Evolutionary conservation across 2,113 vertebrate species (phyloP).

Genomic region (Planiliza haematocheilus): DNA sequence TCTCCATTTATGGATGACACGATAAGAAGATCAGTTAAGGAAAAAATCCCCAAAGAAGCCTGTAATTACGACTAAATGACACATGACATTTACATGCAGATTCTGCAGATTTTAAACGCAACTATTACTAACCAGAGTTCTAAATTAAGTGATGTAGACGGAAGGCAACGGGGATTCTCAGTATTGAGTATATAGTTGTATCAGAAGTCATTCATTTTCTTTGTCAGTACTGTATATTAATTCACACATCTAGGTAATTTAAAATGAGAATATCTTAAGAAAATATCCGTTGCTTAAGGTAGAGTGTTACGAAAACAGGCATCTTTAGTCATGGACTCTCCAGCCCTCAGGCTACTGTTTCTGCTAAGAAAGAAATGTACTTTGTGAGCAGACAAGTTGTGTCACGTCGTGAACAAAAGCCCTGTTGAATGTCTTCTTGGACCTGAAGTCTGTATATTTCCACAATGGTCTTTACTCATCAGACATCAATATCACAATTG

Average conservation of each 20-base stretch:
- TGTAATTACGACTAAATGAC: background rate
- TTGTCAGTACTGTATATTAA: no score
- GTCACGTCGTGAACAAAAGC: slow-evolving; percentile 10
- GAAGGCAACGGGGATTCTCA: no score
- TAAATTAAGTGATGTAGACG: no score
- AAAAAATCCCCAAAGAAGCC: background rate
- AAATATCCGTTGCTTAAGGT: no score
- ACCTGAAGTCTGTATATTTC: background rate
- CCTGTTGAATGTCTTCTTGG: no score
- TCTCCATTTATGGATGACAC: slow-evolving; percentile 10
- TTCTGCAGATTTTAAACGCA: no score
- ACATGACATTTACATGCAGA: background rate
- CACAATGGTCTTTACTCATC: background rate
- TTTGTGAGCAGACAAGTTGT: slow-evolving; percentile 17
- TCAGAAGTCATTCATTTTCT: no score
- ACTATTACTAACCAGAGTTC: no score
- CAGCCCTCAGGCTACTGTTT: slow-evolving; percentile 18
- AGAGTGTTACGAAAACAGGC: background rate
- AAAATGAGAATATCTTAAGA: no score
- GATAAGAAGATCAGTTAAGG: background rate
- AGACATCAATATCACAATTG: background rate
- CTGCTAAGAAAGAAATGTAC: background rate
- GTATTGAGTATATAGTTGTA: no score
- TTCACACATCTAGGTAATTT: no score
- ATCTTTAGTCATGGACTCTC: background rate